A percentile compares a stretch with the other conserved stretches of the same genome.
Conservation (phyloP, 2,888 invertebrate species). For the Pachliopta kotzebuea region DNA sequence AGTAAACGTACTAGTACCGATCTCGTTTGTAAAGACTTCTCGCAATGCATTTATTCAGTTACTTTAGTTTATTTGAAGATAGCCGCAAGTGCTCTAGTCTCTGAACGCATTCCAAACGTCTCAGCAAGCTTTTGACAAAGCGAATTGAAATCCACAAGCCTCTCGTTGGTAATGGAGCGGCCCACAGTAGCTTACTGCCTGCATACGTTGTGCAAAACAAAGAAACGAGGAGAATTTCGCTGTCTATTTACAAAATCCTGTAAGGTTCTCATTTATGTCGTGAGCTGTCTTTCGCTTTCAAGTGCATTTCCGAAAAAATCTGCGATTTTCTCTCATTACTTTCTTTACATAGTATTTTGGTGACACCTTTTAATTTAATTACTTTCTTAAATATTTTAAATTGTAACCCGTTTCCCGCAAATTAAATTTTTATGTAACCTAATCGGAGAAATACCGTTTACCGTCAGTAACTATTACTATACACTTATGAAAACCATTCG, state of each 20-base stretch:
- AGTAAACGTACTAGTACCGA: too few species aligned
- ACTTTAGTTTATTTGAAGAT: constrained; percentile 18
- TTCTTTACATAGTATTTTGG: too few species aligned
- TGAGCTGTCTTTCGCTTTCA: not conserved
- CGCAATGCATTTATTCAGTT: not conserved
- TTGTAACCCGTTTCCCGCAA: too few species aligned
- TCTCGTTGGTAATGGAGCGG: constrained; percentile 51
- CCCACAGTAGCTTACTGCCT: constrained; percentile 51
- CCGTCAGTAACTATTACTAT: too few species aligned
- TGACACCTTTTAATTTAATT: too few species aligned
- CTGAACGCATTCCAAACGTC: constrained; percentile 31
- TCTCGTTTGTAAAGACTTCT: not conserved
- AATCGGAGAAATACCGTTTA: too few species aligned
- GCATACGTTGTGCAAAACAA: constrained; percentile 18
- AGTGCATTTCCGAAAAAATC: constrained; percentile 1
- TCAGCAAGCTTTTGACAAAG: constrained; percentile 42
- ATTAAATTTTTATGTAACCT: too few species aligned
- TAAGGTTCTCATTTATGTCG: constrained; percentile 17
- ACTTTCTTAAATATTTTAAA: too few species aligned
- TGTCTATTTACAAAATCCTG: constrained; percentile 22
- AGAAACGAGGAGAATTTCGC: constrained; percentile 11
- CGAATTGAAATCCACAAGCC: constrained; percentile 62
- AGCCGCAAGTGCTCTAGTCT: constrained; percentile 27
- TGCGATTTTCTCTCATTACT: not conserved
- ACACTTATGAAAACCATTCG: too few species aligned